phyloP scores from a whole-genome alignment of 2,113 vertebrate species.

The Buteo buteo region DNA sequence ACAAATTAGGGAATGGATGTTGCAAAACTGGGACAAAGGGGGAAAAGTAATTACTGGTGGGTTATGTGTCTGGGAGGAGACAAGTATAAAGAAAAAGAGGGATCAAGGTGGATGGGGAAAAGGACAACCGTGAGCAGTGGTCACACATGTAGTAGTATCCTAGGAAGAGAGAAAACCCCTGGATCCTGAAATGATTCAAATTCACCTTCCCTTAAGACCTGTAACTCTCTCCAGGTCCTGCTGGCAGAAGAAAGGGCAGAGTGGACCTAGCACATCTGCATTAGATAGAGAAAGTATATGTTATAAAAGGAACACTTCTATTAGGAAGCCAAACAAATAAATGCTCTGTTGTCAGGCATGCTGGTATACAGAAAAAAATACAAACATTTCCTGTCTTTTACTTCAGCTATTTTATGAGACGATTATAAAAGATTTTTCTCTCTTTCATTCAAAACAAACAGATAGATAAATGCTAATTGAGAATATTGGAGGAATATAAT shows the following conservation, averaged over 20 bases:
- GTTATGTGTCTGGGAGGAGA: neutral
- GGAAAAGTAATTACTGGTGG: neutral
- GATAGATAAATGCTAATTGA: neutral
- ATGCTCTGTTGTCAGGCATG: neutral
- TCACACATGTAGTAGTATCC: neutral
- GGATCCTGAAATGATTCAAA: neutral
- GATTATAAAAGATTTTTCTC: neutral
- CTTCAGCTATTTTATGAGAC: neutral
- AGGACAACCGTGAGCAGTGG: neutral
- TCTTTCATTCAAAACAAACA: neutral
- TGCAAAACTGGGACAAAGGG: neutral
- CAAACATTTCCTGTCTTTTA: neutral
- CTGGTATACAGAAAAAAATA: neutral
- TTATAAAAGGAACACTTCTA: neutral
- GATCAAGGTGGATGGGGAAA: neutral
- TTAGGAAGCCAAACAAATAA: neutral
- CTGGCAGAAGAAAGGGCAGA: neutral
- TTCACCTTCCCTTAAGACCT: neutral
- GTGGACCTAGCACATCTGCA: fast-evolving
- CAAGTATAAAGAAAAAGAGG: neutral
- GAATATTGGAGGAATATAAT: neutral
- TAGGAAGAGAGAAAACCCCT: neutral
- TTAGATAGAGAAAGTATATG: neutral
- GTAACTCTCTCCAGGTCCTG: neutral
- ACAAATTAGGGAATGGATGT: neutral